phyloP scores from a whole-genome alignment of 2,113 vertebrate species.

The Leucopsar rothschildi region DNA sequence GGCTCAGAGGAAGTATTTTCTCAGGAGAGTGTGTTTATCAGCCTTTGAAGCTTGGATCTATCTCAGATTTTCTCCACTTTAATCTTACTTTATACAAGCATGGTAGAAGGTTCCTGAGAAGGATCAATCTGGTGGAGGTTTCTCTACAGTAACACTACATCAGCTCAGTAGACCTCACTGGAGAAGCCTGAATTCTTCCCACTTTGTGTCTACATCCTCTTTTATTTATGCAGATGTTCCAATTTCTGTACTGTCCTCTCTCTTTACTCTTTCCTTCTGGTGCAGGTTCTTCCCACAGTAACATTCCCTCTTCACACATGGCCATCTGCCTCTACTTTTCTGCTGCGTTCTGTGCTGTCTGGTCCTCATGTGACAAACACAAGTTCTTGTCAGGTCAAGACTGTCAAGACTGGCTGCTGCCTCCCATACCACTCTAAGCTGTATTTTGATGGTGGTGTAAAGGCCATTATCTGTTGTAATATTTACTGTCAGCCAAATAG shows the following conservation, averaged over 20 bases:
- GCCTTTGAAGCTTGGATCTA: neutral
- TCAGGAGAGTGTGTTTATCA: neutral
- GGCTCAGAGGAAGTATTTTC: neutral
- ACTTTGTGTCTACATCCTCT: neutral
- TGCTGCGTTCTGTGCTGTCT: neutral
- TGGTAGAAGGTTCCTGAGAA: neutral
- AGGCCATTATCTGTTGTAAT: neutral
- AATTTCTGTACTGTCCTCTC: neutral
- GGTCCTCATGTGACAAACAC: neutral
- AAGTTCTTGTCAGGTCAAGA: neutral
- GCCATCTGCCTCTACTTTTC: neutral
- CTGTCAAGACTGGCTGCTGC: neutral
- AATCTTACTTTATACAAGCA: neutral
- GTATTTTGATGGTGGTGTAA: slow-evolving; percentile 3
- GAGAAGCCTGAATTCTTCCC: neutral
- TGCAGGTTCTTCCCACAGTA: neutral
- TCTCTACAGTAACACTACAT: neutral
- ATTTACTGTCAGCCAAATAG: neutral
- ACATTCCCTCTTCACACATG: neutral
- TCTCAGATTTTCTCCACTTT: neutral
- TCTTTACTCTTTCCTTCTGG: neutral
- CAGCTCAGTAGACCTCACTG: neutral
- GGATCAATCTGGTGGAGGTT: neutral
- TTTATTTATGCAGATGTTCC: neutral
- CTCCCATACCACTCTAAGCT: neutral